Base-by-base conservation (phyloP, 2,888 invertebrate species). In the Conops quadrifasciatus region DNA sequence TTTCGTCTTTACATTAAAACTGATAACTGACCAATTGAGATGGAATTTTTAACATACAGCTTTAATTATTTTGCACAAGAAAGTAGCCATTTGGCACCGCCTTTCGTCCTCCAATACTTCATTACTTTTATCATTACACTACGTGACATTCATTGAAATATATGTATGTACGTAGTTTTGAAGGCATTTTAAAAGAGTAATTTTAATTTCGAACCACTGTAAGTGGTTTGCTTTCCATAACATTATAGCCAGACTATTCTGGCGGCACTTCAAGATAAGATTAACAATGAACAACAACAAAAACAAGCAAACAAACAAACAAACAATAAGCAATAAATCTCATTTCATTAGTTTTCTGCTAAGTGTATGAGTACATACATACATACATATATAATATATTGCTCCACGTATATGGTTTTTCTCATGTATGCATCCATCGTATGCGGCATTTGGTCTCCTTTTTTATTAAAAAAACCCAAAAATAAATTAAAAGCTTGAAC, bases 251-350 rank as follows among this genome's bases (percentile, higher is more conserved):
- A 36, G 5, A 28, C 51, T 28, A 53, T 21, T 62, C 58, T 56
- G 21, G 19, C 21, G 58, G 9, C 59, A 59, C 21, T 24, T 28
- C 60, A 56, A 68, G 68, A 68, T 68, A 68, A 68, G 68, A 68
- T 68, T 68, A 68, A 47, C 60, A 68, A 68, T 60, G 49, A 53
- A 66, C 58, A 58, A 16, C 5, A 3, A 5, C 58, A 58, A 53
- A 24, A 49, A 13, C 53, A 53, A 19, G 11, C 13, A 53, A 19
- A 53, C 4, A 36, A 36, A 36, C 36, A 36, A 36, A 36, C 36
- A 36, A 36, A 36, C 36, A 36, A 36, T 30, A 68, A 45, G 68
- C 68, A 71, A 68, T 68, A 64, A 64, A 71, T 63, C 64, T 71
- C 64, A 67, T 68, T 71, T 71, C 60, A 60, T 68, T 66, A 56